These are phyloP conservation scores for Momotus momota DNA, from an alignment of 2,797 vertebrate genomes.

Conservation along the genomic window DNA sequence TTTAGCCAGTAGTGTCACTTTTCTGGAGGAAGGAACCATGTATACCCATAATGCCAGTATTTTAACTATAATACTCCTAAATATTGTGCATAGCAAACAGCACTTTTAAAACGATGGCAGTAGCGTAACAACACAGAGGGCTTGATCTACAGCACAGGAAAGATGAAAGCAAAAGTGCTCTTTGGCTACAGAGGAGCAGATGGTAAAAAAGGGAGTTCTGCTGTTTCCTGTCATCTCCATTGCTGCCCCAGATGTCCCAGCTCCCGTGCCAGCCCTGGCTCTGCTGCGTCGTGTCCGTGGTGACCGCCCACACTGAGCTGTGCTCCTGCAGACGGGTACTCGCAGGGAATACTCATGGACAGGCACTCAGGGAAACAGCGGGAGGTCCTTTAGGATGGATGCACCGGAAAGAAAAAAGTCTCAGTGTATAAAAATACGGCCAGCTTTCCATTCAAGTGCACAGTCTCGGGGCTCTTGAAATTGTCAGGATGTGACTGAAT, in stretches of 20 bases:
- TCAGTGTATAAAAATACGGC: accelerated
- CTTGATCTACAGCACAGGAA: background rate
- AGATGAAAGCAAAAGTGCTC: background rate
- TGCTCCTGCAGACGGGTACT: background rate
- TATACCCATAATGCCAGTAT: background rate
- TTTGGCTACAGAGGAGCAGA: background rate
- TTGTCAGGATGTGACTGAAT: background rate
- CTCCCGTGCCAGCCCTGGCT: background rate
- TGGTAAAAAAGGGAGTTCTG: background rate
- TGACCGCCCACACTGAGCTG: background rate
- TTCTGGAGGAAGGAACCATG: background rate
- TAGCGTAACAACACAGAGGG: background rate
- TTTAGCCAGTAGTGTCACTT: background rate
- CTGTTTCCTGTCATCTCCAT: background rate
- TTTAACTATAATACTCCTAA: background rate
- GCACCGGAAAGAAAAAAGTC: background rate
- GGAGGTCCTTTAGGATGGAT: background rate
- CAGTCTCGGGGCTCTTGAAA: background rate
- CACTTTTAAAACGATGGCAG: background rate
- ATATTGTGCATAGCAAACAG: background rate
- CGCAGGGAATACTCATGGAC: background rate
- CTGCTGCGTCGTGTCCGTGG: background rate
- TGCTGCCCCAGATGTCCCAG: background rate
- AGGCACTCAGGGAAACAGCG: background rate
- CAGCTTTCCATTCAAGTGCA: background rate